Base-by-base conservation (phyloP, 2,797 vertebrate species). In the Dendrocincla fuliginosa region DNA sequence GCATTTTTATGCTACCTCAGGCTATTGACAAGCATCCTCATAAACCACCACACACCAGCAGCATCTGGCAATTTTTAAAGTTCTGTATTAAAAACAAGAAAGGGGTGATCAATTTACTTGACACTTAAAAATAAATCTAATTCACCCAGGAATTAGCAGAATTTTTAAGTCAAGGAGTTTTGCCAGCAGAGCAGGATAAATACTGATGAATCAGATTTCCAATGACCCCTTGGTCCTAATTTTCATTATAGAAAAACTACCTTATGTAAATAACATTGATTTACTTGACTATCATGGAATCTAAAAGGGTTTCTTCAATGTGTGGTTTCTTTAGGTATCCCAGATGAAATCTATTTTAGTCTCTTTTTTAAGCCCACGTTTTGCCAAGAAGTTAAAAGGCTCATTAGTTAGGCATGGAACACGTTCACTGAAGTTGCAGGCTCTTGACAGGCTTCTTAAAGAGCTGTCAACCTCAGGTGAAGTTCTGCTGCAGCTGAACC, bases 41-140 rank as follows among this genome's bases (percentile, higher is more conserved):
- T 74, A 81, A 89, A 84, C 64, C 49, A 71, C 16, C 19, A 16
- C 33, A 83, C 17, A 19, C 3, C 76, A 71, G 50, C 49, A 85
- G 56, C 86, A 91, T 89, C 95, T 93, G 86, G 64, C 65, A 87
- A 57, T 53, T 92, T 87, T 80, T 87, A 75, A 47, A 65, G 53
- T 15, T 85, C 81, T 71, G n/a, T 59, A 77, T 87, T 77, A 53
- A 76, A 90, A 94, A 42, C 28, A 87, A 85, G 9, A 75, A 82
- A 27, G 9, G 15, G 4, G 61, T 78, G 67, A 83, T 92, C 78
- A 77, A 77, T 83, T 91, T 87, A 75, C 61, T 75, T 93, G 87
- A 75, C 60, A 81, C 17, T 87, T 68, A 22, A 74, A 96, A 93
- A 91, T 60, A 89, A 77, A 96, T 76, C 35, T 52, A 41, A 57